phyloP scores from a whole-genome alignment of 2,888 invertebrate genomes.

The Conomelus anceps region DNA sequence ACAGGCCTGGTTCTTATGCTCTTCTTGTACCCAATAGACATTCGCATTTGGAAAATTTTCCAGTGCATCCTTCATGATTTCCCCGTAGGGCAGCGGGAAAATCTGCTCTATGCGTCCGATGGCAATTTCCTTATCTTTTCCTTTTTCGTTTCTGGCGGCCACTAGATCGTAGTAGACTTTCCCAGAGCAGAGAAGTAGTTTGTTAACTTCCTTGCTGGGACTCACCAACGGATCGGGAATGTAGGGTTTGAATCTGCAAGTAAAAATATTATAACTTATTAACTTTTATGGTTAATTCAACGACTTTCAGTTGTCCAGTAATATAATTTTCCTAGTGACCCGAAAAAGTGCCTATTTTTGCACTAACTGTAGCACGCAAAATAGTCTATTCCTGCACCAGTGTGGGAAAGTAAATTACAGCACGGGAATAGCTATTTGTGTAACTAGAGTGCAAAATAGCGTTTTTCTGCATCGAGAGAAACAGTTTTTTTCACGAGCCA shows the following conservation, averaged over 20 bases:
- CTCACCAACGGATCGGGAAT: slow-evolving; percentile 45
- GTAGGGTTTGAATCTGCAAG: slow-evolving; percentile 20
- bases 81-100: slow-evolving; percentile 78
- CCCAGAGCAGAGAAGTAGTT: slow-evolving; percentile 74
- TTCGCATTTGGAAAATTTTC: slow-evolving; percentile 83
- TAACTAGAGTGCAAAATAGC: no score
- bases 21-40: slow-evolving; percentile 85
- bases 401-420: no score
- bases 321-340: no score
- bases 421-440: no score
- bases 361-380: no score
- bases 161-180: slow-evolving; percentile 76
- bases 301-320: no score
- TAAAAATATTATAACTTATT: neutral
- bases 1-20: slow-evolving; percentile 87
- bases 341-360: no score
- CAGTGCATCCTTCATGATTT: slow-evolving; percentile 49
- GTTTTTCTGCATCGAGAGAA: no score
- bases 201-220: slow-evolving; percentile 51
- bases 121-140: slow-evolving; percentile 69
- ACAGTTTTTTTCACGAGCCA: no score
- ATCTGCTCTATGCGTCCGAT: slow-evolving; percentile 80
- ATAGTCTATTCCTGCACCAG: no score
- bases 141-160: slow-evolving; percentile 59
- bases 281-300: no score